phyloP scores from a whole-genome alignment of 2,888 invertebrate genomes.

The Noctua pronuba region DNA sequence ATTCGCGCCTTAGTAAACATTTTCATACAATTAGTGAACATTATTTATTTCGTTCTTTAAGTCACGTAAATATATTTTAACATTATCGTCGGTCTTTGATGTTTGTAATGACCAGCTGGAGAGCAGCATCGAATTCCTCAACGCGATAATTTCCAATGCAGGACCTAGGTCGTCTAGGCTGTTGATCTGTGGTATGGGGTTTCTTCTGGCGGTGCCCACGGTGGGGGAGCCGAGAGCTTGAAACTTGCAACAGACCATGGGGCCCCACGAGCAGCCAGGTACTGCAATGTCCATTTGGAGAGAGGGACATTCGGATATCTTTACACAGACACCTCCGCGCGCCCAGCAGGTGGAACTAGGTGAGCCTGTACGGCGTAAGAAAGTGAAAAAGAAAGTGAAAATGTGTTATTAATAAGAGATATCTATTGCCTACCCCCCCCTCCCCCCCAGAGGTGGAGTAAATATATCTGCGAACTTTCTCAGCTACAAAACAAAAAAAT shows the following conservation, averaged over 20 bases:
- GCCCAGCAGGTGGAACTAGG: slow-evolving; percentile 78
- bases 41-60: slow-evolving; percentile 32
- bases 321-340: slow-evolving; percentile 78
- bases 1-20: background rate
- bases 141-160: slow-evolving; percentile 60
- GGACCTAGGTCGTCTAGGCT: slow-evolving; percentile 61
- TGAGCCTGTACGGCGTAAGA: slow-evolving; percentile 67
- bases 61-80: slow-evolving; percentile 7
- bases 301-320: slow-evolving; percentile 68
- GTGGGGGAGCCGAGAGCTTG: slow-evolving; percentile 64
- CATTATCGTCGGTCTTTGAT: slow-evolving; percentile 2
- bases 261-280: slow-evolving; percentile 72
- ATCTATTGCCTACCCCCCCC: background rate
- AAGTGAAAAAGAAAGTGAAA: slow-evolving; percentile 15
- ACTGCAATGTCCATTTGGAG: slow-evolving; percentile 71
- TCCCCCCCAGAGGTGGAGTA: background rate
- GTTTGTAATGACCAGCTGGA: slow-evolving; percentile 29
- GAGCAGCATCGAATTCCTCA: slow-evolving; percentile 56
- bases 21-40: background rate
- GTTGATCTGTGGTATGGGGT: slow-evolving; percentile 31
- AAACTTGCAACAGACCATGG: slow-evolving; percentile 77
- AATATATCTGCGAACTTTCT: background rate
- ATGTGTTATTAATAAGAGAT: background rate
- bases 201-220: slow-evolving; percentile 49
- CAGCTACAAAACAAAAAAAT: too few species aligned